Conservation (phyloP, 53 echinoderm and acorn worm species). For the Luidia sarsii region DNA sequence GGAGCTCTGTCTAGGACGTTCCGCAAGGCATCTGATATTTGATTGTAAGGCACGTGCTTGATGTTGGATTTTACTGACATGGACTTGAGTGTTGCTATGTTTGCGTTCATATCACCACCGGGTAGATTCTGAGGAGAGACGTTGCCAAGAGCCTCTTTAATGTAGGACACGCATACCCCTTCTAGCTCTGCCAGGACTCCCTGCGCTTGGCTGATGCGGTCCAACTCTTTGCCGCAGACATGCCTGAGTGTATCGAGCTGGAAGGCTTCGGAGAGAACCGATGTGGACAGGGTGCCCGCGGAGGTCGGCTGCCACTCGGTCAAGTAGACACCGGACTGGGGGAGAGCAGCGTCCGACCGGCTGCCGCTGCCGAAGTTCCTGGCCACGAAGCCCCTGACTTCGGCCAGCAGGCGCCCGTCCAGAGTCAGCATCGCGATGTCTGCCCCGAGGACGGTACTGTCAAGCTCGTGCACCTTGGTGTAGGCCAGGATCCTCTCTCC, state of each 20-base stretch:
- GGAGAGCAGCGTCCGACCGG: conserved; percentile 50
- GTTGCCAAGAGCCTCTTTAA: conserved; percentile 64
- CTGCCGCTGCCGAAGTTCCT: conserved; percentile 58
- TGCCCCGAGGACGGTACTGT: conserved; percentile 65
- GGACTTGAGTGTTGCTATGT: conserved; percentile 37
- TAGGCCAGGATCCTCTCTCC: conserved; percentile 61
- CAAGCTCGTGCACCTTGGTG: conserved; percentile 66
- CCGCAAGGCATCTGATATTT: conserved; percentile 56
- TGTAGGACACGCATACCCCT: conserved; percentile 74
- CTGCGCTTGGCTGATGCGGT: conserved; percentile 55
- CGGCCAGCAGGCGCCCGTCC: conserved; percentile 49
- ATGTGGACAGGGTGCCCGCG: conserved; percentile 65
- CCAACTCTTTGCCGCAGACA: conserved; percentile 60
- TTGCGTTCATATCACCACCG: neutral
- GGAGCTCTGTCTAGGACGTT: conserved; percentile 61
- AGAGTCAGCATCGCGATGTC: conserved; percentile 60
- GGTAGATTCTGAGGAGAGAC: too few species aligned
- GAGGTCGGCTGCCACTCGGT: conserved; percentile 75
- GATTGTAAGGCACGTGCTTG: conserved; percentile 54
- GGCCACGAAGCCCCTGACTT: conserved; percentile 65
- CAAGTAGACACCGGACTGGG: conserved; percentile 75
- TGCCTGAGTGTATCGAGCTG: conserved; percentile 40
- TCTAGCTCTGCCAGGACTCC: conserved; percentile 55
- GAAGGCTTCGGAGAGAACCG: conserved; percentile 63
- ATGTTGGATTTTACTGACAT: conserved; percentile 43